Percentiles rank a stretch among this genome's conserved stretches.
phyloP scores from a whole-genome alignment of 2,113 vertebrate species.

The Diadophis punctatus region DNA sequence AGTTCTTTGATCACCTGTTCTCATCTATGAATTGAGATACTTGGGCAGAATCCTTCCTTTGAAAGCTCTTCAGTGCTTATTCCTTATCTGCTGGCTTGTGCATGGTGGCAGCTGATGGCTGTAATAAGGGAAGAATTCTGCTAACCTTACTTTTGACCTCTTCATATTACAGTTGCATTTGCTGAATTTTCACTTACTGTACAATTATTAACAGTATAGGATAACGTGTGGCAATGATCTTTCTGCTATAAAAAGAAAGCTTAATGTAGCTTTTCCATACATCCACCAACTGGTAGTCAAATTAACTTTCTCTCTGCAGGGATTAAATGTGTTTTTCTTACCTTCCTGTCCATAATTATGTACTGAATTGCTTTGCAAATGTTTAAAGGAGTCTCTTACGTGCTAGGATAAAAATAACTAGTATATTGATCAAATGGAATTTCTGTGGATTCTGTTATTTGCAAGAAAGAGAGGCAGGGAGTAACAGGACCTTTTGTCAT shows the following conservation, averaged over 20 bases:
- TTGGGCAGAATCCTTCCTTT: background rate
- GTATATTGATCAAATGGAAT: background rate
- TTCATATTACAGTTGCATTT: background rate
- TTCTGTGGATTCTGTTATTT: background rate
- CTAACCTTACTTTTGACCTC: background rate
- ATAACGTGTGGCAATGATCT: background rate
- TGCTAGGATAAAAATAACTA: slow-evolving; percentile 17
- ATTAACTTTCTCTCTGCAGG: background rate
- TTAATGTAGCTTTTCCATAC: background rate
- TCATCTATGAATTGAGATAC: background rate
- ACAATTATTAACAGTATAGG: background rate
- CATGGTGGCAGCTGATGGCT: background rate
- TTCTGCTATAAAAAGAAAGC: background rate
- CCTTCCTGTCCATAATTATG: background rate
- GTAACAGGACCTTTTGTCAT: background rate
- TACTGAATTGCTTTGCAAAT: background rate
- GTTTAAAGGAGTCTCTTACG: fast-evolving
- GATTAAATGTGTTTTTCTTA: background rate
- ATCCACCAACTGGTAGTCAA: background rate
- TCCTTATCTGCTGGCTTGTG: background rate
- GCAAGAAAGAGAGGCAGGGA: background rate
- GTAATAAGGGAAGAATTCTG: background rate
- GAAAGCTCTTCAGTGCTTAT: no score
- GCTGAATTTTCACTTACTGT: background rate
- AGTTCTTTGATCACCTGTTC: background rate